A percentile compares a stretch with the other conserved stretches of the same genome.
phyloP scores from a whole-genome alignment of 1,140 invertebrate genomes.

The Alviniconcha marisindica region DNA sequence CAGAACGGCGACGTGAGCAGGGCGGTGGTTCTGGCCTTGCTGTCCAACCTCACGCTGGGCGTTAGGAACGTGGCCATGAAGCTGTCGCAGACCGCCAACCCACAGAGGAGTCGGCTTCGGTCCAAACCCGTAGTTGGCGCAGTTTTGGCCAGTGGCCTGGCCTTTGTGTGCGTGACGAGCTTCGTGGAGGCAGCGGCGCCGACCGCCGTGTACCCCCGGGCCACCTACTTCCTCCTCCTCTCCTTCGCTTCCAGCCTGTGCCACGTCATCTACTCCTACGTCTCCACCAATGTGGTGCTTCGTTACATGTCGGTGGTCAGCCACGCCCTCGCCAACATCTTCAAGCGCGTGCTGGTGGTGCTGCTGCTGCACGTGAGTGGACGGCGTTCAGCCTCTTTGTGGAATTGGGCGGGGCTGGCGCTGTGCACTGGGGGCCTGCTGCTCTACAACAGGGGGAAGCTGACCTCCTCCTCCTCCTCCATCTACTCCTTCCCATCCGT shows the following conservation, averaged over 20 bases:
- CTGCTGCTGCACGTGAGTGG: conserved; percentile 44
- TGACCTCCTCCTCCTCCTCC: too few relatives aligned
- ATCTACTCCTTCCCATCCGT: too few relatives aligned
- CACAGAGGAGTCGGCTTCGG: too few relatives aligned
- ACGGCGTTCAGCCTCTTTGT: not conserved
- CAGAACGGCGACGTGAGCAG: not conserved
- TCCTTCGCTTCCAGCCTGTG: conserved; percentile 22
- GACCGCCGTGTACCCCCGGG: not conserved
- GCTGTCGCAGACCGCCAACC: not conserved
- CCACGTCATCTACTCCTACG: conserved; percentile 51
- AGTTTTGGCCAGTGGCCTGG: not conserved
- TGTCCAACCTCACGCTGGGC: conserved; percentile 45
- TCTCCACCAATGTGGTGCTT: conserved; percentile 51
- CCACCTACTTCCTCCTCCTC: not conserved
- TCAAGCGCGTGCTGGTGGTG: conserved; percentile 51
- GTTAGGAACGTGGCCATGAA: conserved; percentile 40
- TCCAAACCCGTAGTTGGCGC: not conserved
- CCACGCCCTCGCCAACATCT: conserved; percentile 51
- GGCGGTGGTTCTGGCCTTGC: conserved; percentile 34
- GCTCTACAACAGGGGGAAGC: too few relatives aligned
- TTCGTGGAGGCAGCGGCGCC: not conserved
- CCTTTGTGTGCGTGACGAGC: not conserved
- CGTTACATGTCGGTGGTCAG: conserved; percentile 48
- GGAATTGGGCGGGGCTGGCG: conserved; percentile 20
- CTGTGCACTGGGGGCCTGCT: not conserved